A percentile compares a stretch with the other conserved stretches of the same genome.
Conservation (phyloP, 2,797 vertebrate genomes). For the Thunnus albacares region DNA sequence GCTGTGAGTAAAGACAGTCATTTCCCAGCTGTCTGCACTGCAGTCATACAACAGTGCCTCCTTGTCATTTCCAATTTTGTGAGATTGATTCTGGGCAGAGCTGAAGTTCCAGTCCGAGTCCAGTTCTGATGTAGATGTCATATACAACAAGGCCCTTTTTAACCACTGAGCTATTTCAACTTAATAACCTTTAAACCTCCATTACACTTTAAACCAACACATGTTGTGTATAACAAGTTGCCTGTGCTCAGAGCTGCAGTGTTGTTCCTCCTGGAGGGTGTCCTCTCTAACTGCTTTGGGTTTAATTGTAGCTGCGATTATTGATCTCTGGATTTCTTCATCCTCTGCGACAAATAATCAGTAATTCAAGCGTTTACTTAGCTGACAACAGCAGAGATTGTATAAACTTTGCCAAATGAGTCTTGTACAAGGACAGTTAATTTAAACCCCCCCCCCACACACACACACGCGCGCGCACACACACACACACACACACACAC, state of each 20-base stretch:
- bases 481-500: no score
- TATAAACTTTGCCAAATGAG: constrained; percentile 1
- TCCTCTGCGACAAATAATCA: constrained; percentile 20
- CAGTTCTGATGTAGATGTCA: background rate
- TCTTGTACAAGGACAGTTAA: background rate
- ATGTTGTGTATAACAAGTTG: background rate
- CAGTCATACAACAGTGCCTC: constrained; percentile 16
- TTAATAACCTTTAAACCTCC: background rate
- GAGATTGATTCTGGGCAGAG: background rate
- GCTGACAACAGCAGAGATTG: background rate
- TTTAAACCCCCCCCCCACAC: background rate
- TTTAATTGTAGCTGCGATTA: constrained; percentile 16
- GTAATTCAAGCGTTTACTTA: constrained; percentile 2
- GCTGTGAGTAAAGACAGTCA: constrained; percentile 27
- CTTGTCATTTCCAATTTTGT: constrained; percentile 40
- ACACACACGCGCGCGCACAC: no score
- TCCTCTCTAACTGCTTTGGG: background rate
- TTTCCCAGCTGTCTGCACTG: constrained; percentile 16
- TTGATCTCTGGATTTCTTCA: constrained; percentile 16
- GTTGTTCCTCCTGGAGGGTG: background rate
- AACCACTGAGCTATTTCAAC: background rate
- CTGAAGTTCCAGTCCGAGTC: background rate
- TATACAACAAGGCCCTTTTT: background rate
- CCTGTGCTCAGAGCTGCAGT: background rate
- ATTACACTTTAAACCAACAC: background rate